phyloP scores from a whole-genome alignment of 2,888 invertebrate genomes.

The Apamea sordens region DNA sequence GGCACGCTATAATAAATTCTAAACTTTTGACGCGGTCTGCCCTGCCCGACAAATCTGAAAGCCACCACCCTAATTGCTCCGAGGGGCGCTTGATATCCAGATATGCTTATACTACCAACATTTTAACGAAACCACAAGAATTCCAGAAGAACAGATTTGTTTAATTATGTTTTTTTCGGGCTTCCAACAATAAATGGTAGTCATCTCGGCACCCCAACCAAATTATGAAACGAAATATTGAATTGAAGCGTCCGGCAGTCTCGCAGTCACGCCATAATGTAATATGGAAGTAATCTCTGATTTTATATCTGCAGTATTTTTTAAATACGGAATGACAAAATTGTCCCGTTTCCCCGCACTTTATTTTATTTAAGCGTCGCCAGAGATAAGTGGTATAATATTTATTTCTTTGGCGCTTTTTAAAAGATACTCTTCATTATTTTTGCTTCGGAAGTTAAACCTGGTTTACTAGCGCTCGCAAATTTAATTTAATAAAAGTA shows the following conservation, averaged over 20 bases:
- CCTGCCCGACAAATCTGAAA: conserved; percentile 50
- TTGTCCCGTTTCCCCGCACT: conserved; percentile 30
- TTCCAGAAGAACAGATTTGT: conserved; percentile 19
- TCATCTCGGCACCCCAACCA: conserved; percentile 49
- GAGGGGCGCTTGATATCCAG: conserved; percentile 44
- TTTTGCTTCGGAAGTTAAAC: conserved; percentile 41
- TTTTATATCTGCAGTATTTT: conserved; percentile 52
- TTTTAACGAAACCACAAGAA: conserved; percentile 55
- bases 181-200: conserved; percentile 55
- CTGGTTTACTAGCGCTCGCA: conserved; percentile 16
- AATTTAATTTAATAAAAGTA: conserved; percentile 40
- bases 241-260: conserved; percentile 62
- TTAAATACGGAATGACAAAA: conserved; percentile 37
- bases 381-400: conserved; percentile 42
- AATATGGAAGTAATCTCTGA: conserved; percentile 47
- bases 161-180: conserved; percentile 58
- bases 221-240: conserved; percentile 64
- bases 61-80: conserved; percentile 56
- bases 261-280: conserved; percentile 17
- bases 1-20: conserved; percentile 59
- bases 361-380: conserved; percentile 27
- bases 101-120: conserved; percentile 46
- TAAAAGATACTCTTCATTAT: conserved; percentile 23
- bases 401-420: conserved; percentile 42
- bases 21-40: conserved; percentile 56